A percentile compares a stretch with the other conserved stretches of the same genome.
These are phyloP conservation scores for Euwallacea fornicatus DNA, from an alignment of 1,140 invertebrate genomes.

Conservation along the genomic window DNA sequence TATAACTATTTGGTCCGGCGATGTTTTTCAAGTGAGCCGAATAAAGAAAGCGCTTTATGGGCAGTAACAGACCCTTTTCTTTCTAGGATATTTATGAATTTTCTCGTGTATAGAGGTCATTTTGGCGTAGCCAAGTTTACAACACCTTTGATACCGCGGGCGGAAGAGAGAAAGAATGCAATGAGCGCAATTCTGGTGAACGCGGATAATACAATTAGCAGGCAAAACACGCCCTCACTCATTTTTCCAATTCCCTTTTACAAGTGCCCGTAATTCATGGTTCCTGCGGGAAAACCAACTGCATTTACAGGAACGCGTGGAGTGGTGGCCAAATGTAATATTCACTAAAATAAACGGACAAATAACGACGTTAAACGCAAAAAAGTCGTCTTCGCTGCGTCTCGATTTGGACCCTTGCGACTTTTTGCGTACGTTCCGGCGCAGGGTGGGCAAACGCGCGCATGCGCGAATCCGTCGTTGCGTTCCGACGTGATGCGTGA, in stretches of 20 bases:
- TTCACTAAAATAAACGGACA: no score
- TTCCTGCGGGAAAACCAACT: not conserved
- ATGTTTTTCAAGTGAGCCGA: conserved; percentile 33
- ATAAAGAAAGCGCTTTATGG: conserved; percentile 29
- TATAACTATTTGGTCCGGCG: conserved; percentile 25
- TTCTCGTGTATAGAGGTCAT: no score
- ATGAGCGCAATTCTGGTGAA: not conserved
- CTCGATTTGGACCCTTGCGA: not conserved
- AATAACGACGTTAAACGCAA: not conserved
- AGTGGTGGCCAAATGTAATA: no score
- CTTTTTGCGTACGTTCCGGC: not conserved
- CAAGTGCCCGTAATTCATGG: not conserved
- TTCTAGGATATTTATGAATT: not conserved
- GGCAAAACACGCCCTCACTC: not conserved
- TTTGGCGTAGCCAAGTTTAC: no score
- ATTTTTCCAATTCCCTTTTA: conserved; percentile 4
- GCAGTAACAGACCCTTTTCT: conserved; percentile 1
- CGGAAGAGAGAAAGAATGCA: no score
- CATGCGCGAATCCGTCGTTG: not conserved
- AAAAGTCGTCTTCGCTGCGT: not conserved
- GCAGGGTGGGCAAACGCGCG: not conserved
- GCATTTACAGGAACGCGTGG: no score
- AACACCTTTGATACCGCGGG: no score
- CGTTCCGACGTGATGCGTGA: no score
- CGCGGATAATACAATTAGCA: not conserved